A percentile compares a stretch with the other conserved stretches of the same genome.
phyloP scores from a whole-genome alignment of 2,797 vertebrate genomes.

The Pantherophis vulpinus region DNA sequence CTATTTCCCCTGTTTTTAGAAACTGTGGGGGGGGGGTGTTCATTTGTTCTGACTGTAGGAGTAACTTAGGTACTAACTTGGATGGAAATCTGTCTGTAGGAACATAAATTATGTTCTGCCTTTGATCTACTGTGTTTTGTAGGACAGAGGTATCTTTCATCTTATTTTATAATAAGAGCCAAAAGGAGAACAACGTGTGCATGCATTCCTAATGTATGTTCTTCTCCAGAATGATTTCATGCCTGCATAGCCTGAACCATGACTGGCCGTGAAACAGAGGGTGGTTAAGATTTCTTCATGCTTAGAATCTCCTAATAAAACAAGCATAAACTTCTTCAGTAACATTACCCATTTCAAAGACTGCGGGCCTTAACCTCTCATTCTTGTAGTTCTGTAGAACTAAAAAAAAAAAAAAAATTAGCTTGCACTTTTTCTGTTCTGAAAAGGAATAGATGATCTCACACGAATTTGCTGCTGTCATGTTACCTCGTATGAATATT shows the following conservation, averaged over 20 bases:
- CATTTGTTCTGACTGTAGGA: not conserved
- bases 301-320: not conserved
- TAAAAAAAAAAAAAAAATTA: not conserved
- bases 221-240: not conserved
- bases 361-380: not conserved
- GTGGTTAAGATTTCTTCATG: not conserved
- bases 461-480: not conserved
- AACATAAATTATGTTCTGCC: not conserved
- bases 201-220: not conserved
- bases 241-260: not conserved
- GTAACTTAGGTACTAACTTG: not conserved
- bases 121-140: not conserved
- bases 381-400: not conserved
- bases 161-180: not conserved
- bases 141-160: not conserved
- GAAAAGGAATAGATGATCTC: not conserved
- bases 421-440: not conserved
- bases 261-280: not conserved
- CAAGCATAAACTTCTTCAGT: not conserved
- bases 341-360: not conserved
- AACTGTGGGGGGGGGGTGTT: not conserved
- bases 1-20: slow-evolving; percentile 18
- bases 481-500: not conserved
- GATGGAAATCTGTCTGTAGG: not conserved
- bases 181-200: not conserved